Percentiles rank a stretch among this genome's conserved stretches.
Conservation (phyloP, 2,888 invertebrate genomes). For the Tolmerus cingulatus region DNA sequence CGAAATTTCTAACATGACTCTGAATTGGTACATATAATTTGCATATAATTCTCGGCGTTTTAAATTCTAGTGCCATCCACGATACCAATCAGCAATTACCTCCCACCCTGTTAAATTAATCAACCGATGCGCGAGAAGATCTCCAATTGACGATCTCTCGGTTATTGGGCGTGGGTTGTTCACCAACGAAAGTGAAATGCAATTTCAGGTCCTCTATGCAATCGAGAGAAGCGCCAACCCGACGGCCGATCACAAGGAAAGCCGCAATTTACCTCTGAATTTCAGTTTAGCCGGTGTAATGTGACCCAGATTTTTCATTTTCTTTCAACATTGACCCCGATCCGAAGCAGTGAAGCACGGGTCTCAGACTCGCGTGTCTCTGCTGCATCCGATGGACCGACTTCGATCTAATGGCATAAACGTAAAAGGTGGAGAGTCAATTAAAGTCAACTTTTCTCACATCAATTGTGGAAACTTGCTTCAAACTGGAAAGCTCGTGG, state of each 20-base stretch:
- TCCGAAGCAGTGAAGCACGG: neutral
- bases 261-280: neutral
- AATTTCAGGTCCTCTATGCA: neutral
- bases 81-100: neutral
- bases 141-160: neutral
- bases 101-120: neutral
- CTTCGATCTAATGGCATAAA: neutral
- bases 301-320: slow-evolving; percentile 27
- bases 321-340: slow-evolving; percentile 32
- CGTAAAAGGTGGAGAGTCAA: neutral
- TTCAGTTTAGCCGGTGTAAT: slow-evolving; percentile 21
- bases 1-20: neutral
- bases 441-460: slow-evolving; percentile 21
- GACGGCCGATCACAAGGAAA: neutral
- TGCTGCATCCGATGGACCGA: neutral
- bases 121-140: neutral
- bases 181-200: neutral
- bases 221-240: neutral
- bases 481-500: neutral
- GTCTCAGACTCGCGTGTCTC: neutral
- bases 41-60: neutral
- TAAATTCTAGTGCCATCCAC: neutral
- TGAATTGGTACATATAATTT: neutral
- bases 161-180: neutral
- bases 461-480: neutral